Percentiles rank a stretch among this genome's conserved stretches.
Conservation (phyloP, 2,113 vertebrate genomes). For the Oophaga pumilio region DNA sequence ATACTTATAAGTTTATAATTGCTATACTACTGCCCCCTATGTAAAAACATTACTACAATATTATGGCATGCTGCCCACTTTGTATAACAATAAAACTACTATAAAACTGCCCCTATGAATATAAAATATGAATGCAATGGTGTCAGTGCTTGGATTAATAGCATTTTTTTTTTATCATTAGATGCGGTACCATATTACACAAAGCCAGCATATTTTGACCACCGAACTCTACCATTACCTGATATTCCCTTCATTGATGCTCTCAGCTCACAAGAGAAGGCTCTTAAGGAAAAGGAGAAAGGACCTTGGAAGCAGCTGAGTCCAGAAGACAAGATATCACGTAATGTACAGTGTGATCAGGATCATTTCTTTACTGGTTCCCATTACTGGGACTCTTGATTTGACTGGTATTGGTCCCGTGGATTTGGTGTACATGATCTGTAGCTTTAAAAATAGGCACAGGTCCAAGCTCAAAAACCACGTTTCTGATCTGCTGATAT, state of each 20-base stretch:
- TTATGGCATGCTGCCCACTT: too few relatives aligned
- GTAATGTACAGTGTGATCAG: constrained; percentile 64
- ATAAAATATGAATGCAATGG: not conserved
- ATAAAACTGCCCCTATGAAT: not conserved
- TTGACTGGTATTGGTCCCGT: not conserved
- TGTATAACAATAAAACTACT: not conserved
- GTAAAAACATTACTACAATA: not conserved
- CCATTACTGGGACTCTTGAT: not conserved
- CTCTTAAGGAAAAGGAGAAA: constrained; percentile 84
- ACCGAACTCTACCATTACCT: constrained; percentile 74
- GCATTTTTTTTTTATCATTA: not conserved
- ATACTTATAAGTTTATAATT: not conserved
- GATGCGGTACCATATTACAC: constrained; percentile 69
- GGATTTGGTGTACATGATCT: not conserved
- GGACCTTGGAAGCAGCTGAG: constrained; percentile 80
- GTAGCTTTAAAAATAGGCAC: not conserved
- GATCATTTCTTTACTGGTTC: not conserved
- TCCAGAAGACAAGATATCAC: constrained; percentile 79
- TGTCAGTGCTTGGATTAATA: not conserved
- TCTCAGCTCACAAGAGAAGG: constrained; percentile 69
- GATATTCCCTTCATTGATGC: constrained; percentile 70
- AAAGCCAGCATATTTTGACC: constrained; percentile 72
- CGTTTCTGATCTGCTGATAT: too few relatives aligned
- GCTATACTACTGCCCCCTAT: not conserved
- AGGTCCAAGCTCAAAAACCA: not conserved